Base-by-base conservation (phyloP, 2,113 vertebrate genomes). In the Camelus bactrianus region DNA sequence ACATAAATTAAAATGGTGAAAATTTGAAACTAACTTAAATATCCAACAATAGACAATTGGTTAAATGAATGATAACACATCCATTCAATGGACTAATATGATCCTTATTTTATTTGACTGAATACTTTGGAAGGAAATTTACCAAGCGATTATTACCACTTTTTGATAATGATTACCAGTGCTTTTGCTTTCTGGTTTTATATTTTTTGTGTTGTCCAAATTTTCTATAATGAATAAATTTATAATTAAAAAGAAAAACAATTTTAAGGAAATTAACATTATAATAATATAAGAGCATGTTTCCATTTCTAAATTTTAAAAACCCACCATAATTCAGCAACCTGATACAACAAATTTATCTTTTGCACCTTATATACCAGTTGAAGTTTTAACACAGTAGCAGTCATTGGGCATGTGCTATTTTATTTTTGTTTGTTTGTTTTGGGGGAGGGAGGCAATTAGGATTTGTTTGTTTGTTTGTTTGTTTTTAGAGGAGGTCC, bases 81-180 rank as follows among this genome's bases (percentile, higher is more conserved):
- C 22, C 30, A 26, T 50, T 38, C 16, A 60, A 1, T 72, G 70
- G n/a, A 65, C 30, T 72, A 62, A 81, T 88, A 46, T 32, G 6
- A 64, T 52, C 56, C n/a, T 75, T 91, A 42, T 88, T 80, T 88
- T 50, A 90, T 58, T 88, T 52, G 67, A 75, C 38, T 70, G 48
- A 73, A 52, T 67, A 73, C 67, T 80, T 94, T 35, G 14, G 26
- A 77, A 91, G 77, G 82, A 85, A 91, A 73, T 56, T 81, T 81
- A 86, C 16, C 62, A 86, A 88, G 60, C 76, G 30, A 35, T 93
- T 56, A 54, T 93, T 56, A 54, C 32, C 20, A 70, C 85, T 83
- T 94, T 95, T 75, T 62, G 8, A 26, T 56, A 38, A 64, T 85
- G 48, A 54, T 88, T 84, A 87, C 26, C 65, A 52, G 10, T 35